A percentile compares a stretch with the other conserved stretches of the same genome.
These are phyloP conservation scores for Gari tellinella DNA, from an alignment of 2,888 invertebrate genomes.

Conservation along the genomic window DNA sequence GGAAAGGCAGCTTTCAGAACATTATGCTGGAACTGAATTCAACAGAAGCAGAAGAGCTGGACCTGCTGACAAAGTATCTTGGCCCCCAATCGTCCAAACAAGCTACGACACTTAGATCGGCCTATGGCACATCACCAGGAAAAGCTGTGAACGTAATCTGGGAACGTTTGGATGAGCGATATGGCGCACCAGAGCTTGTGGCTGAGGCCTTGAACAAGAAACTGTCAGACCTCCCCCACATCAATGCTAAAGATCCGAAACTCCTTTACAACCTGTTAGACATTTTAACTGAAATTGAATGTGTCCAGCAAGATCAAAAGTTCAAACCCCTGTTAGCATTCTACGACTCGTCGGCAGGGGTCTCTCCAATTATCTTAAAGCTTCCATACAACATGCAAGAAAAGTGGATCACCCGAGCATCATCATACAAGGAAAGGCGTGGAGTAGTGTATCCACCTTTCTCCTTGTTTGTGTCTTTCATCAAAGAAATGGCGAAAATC, in stretches of 20 bases:
- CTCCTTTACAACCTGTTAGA: conserved; percentile 11
- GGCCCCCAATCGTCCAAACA: conserved; percentile 14
- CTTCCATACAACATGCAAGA: conserved; percentile 15
- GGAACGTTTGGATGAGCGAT: conserved; percentile 27
- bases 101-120: conserved; percentile 15
- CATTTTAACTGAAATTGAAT: conserved; percentile 9
- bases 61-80: conserved; percentile 23
- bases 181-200: conserved; percentile 31
- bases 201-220: conserved; percentile 13
- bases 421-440: conserved; percentile 13
- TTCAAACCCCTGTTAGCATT: neutral
- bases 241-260: conserved; percentile 9
- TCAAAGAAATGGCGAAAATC: conserved; percentile 15
- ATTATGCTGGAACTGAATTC: conserved; percentile 22
- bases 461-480: conserved; percentile 11
- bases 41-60: conserved; percentile 24
- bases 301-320: neutral
- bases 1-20: conserved; percentile 31
- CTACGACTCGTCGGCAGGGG: conserved; percentile 12
- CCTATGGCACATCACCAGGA: conserved; percentile 1
- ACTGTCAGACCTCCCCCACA: conserved; percentile 18
- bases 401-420: conserved; percentile 26
- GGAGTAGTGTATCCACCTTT: conserved; percentile 23
- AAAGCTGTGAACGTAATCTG: conserved; percentile 11
- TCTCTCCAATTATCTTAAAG: conserved; percentile 10